Percentiles rank a stretch among this genome's conserved stretches.
Conservation (phyloP, 2,113 vertebrate species). For the Plecturocebus donacophilus region DNA sequence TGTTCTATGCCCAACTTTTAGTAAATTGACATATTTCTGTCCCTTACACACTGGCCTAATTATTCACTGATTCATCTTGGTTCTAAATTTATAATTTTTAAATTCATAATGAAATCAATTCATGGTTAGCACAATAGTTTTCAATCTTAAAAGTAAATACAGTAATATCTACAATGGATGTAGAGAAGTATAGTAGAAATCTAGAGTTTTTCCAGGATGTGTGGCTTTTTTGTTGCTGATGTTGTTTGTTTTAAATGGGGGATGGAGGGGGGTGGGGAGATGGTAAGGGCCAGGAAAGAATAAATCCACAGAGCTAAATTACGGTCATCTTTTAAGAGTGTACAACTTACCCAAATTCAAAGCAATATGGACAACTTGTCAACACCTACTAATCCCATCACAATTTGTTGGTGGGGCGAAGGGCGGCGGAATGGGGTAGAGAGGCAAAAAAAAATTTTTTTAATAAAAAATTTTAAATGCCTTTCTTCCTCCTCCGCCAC, state of each 20-base stretch:
- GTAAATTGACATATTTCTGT: conserved; percentile 36
- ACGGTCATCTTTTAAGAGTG: background rate
- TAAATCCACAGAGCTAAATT: background rate
- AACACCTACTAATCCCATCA: background rate
- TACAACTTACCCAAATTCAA: background rate
- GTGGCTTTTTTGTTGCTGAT: background rate
- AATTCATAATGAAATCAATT: background rate
- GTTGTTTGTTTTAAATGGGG: background rate
- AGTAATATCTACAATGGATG: background rate
- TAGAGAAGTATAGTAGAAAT: background rate
- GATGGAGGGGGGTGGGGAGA: background rate
- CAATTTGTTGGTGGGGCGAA: background rate
- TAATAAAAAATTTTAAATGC: background rate
- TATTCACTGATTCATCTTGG: background rate
- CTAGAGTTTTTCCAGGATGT: background rate
- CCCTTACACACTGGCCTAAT: conserved; percentile 34
- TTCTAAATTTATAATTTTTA: conserved; percentile 36
- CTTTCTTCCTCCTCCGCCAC: background rate
- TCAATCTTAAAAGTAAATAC: background rate
- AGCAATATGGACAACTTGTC: background rate
- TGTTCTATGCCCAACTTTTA: background rate
- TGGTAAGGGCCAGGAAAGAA: background rate
- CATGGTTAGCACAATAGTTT: background rate
- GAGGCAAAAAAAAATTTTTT: background rate
- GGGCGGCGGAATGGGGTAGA: fast-evolving